Evolutionary conservation across 2,797 vertebrate species (phyloP).

Genomic region (Pseudochaenichthys georgianus): DNA sequence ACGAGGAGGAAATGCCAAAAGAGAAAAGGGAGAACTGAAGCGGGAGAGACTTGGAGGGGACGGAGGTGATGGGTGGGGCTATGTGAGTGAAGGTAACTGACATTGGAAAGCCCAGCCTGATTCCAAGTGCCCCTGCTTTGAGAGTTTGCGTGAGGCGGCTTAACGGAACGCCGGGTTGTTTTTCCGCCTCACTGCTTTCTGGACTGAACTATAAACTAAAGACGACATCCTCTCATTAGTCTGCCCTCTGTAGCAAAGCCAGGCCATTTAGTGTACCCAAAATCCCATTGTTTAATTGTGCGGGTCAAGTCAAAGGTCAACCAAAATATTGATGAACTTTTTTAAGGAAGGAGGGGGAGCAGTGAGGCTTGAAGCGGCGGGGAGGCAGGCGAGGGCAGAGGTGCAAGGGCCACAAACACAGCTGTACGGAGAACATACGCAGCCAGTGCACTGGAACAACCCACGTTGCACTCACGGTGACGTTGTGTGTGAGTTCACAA

Average conservation of each 20-base stretch:
- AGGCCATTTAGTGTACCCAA: constrained; percentile 93
- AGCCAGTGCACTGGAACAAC: constrained; percentile 25
- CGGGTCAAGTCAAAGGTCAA: constrained; percentile 96
- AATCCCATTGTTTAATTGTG: constrained; percentile 94
- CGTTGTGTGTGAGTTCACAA: neutral
- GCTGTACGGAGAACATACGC: constrained; percentile 69
- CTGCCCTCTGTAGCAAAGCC: constrained; percentile 93
- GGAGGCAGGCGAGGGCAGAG: constrained; percentile 65
- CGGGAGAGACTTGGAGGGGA: constrained; percentile 13
- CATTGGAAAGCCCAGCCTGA: constrained; percentile 64
- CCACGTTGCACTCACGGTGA: neutral
- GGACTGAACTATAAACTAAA: constrained; percentile 94
- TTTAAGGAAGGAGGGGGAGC: constrained; percentile 73
- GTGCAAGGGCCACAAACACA: constrained; percentile 80
- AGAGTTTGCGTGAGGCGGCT: constrained; percentile 89
- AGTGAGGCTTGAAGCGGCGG: constrained; percentile 80
- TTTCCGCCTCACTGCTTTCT: constrained; percentile 93
- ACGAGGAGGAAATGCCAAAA: constrained; percentile 21
- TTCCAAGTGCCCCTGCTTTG: constrained; percentile 85
- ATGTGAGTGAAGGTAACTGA: constrained; percentile 61
- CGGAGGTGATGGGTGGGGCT: constrained; percentile 25
- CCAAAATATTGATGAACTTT: constrained; percentile 93
- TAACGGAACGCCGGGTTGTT: constrained; percentile 89
- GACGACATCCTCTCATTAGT: constrained; percentile 99
- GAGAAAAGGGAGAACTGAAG: neutral